Base-by-base conservation (phyloP, 2,888 invertebrate genomes). In the Alviniconcha strummeri region DNA sequence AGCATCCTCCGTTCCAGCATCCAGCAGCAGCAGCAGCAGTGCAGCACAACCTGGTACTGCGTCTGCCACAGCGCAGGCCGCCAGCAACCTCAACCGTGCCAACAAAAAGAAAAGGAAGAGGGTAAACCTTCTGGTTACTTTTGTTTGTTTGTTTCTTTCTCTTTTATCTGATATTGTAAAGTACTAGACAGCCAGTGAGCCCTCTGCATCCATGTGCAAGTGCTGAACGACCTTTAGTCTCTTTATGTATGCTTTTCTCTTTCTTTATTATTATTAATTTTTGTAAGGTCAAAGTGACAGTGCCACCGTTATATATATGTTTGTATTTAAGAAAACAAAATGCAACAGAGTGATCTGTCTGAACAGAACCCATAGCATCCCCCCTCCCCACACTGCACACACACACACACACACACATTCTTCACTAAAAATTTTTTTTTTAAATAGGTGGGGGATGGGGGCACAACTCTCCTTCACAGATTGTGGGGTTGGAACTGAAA, bases 81-180 rank as follows among this genome's bases (percentile, higher is more conserved):
- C 56, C 55, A 77, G n/a, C 81, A 81, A 17, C 57, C 56, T n/a
- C 60, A 57, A 5, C 57, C 19, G 13, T 7, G 57, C 72, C 60
- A 85, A 79, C 69, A 85, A 85, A 67, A 85, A 83, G 80, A 83
- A 85, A 17, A 82, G 85, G n/a, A 85, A 85, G 64, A 83, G 81
- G 83, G 85, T 83, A 52, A 36, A 36, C 36, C 36, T 36, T 36
- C 36, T 36, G 36, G 36, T 36, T 36, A 36, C 36, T 36, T 36
- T 36, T 36, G 36, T 36, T 36, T 36, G 36, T 36, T 36, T 36
- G 1, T 36, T 36, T 36, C 36, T 36, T 36, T 36, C 36, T 36
- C 36, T 36, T 36, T 36, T 36, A 36, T 36, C 36, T 36, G 36
- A 36, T 36, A 36, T 36, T 3, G 36, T 36, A 36, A 36, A 36